A percentile compares a stretch with the other conserved stretches of the same genome.
phyloP scores from a whole-genome alignment of 2,113 vertebrate genomes.

The Sebastes fasciatus region DNA sequence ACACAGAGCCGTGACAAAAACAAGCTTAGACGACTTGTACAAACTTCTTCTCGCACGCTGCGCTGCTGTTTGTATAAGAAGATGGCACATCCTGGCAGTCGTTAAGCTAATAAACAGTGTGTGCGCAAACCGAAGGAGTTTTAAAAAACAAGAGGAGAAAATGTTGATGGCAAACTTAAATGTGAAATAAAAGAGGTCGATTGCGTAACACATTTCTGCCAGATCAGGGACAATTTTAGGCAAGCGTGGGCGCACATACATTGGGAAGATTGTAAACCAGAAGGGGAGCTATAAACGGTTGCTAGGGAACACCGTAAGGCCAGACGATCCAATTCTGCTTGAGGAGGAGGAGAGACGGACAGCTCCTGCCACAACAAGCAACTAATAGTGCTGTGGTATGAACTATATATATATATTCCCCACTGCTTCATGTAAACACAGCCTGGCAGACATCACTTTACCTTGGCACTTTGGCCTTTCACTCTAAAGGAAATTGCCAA shows the following conservation, averaged over 20 bases:
- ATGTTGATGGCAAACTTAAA: background rate
- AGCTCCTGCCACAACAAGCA: constrained; percentile 47
- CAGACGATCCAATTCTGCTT: constrained; percentile 49
- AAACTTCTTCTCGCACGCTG: background rate
- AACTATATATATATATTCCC: constrained; percentile 6
- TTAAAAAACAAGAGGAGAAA: background rate
- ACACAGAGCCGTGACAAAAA: background rate
- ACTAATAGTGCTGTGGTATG: constrained; percentile 21
- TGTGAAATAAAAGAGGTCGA: constrained; percentile 6
- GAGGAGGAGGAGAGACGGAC: constrained; percentile 44
- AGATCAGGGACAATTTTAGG: constrained; percentile 54
- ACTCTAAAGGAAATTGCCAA: constrained; percentile 5
- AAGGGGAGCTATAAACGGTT: constrained; percentile 57
- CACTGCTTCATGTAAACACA: constrained; percentile 39
- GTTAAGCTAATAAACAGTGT: background rate
- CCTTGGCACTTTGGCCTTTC: constrained; percentile 21
- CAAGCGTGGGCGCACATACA: constrained; percentile 59
- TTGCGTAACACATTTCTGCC: constrained; percentile 38
- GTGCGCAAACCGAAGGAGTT: background rate
- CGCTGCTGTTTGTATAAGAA: constrained; percentile 18
- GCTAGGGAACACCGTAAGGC: constrained; percentile 74
- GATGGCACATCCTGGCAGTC: constrained; percentile 21
- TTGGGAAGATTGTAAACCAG: constrained; percentile 62
- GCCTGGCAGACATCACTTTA: constrained; percentile 34
- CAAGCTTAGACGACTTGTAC: background rate